These are phyloP conservation scores for Turdus rufiventris DNA, from an alignment of 2,113 vertebrate species.

Conservation along the genomic window DNA sequence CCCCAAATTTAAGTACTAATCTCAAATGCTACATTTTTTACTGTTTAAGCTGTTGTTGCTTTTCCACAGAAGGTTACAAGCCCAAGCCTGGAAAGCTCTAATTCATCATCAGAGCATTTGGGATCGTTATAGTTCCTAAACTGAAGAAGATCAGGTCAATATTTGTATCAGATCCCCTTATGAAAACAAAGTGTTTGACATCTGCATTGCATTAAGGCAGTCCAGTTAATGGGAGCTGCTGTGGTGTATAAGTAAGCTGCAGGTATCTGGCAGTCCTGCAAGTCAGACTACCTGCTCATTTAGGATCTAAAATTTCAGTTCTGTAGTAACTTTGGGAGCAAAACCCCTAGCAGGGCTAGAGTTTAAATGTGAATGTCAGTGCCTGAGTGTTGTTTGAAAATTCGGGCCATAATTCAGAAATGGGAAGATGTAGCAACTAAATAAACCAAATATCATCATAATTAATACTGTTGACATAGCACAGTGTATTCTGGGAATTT, in stretches of 20 bases:
- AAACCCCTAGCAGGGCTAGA: background rate
- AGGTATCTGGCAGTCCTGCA: background rate
- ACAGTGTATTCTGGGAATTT: background rate
- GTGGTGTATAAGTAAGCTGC: background rate
- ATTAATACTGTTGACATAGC: background rate
- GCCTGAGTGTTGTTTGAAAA: background rate
- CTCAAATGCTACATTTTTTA: background rate
- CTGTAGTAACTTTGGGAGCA: background rate
- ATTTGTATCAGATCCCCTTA: background rate
- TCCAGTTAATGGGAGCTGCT: background rate
- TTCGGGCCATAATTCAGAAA: background rate
- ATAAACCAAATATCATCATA: background rate
- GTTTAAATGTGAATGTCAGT: background rate
- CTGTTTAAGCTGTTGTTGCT: background rate
- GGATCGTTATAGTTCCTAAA: background rate
- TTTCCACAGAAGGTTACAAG: background rate
- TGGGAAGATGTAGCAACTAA: background rate
- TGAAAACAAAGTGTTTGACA: background rate
- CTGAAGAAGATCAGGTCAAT: background rate
- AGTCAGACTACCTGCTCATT: background rate
- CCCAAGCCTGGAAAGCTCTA: background rate
- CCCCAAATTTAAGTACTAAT: background rate
- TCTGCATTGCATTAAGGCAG: background rate
- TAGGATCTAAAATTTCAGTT: background rate
- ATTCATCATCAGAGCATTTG: background rate